Evolutionary conservation across 2,797 vertebrate genomes (phyloP).

Genomic region (Sebastiscus tertius): DNA sequence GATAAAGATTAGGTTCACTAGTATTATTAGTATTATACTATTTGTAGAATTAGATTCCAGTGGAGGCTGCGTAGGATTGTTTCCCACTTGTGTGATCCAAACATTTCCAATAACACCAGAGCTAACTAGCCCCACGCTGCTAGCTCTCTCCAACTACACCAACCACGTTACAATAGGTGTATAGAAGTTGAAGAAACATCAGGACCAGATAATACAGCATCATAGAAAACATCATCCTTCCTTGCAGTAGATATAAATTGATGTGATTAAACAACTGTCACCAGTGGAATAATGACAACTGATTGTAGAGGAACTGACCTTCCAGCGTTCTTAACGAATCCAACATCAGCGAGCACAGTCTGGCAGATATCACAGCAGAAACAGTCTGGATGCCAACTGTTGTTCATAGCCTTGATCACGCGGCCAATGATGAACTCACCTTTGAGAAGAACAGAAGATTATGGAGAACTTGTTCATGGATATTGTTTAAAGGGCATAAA

Average conservation of each 20-base stretch:
- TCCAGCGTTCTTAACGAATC: conserved; percentile 98
- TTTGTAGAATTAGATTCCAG: not conserved
- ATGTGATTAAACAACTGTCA: not conserved
- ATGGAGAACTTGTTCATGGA: not conserved
- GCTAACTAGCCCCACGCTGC: too few species aligned
- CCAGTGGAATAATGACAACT: not conserved
- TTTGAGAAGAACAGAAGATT: conserved; percentile 51
- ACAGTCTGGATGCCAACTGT: conserved; percentile 98
- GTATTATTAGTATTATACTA: not conserved
- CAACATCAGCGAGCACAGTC: conserved; percentile 92
- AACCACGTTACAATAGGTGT: not conserved
- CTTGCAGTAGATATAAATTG: not conserved
- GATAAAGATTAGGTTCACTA: not conserved
- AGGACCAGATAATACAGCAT: not conserved
- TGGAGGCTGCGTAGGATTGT: too few species aligned
- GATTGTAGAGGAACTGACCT: conserved; percentile 81
- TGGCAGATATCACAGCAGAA: conserved; percentile 97
- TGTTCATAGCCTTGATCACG: conserved; percentile 99
- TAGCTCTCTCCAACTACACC: too few species aligned
- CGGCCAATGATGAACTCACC: conserved; percentile 98
- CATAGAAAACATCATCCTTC: not conserved
- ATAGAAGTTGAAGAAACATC: not conserved
- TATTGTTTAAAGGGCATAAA: not conserved
- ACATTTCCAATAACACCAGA: too few species aligned
- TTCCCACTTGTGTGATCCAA: too few species aligned